These are phyloP conservation scores for Barnardius zonarius DNA, from an alignment of 2,113 vertebrate genomes.

Conservation along the genomic window DNA sequence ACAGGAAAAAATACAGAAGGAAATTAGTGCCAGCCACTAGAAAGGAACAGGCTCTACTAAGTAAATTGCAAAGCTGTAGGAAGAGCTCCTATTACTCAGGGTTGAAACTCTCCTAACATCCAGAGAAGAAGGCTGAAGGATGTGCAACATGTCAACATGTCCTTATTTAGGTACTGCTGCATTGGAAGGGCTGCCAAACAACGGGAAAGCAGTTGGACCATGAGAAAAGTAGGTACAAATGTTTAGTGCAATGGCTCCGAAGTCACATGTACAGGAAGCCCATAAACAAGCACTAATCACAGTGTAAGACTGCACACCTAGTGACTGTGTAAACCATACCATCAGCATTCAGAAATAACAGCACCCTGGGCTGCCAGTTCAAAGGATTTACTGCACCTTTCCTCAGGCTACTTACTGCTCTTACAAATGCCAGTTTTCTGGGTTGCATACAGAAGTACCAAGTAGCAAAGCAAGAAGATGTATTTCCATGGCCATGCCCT, in stretches of 20 bases:
- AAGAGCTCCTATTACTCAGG: not conserved
- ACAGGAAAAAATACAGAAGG: constrained; percentile 21
- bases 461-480: not conserved
- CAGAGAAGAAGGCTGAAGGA: not conserved
- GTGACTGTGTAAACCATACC: not conserved
- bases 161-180: constrained; percentile 13
- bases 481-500: not conserved
- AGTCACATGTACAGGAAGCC: not conserved
- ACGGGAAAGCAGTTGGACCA: not conserved
- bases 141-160: constrained; percentile 23
- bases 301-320: not conserved
- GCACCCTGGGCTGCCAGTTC: not conserved
- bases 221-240: not conserved
- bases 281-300: not conserved
- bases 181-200: not conserved
- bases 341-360: not conserved
- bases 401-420: not conserved
- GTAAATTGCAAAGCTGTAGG: not conserved
- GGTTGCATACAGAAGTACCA: not conserved
- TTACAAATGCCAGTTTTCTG: not conserved
- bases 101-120: not conserved
- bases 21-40: constrained; percentile 28
- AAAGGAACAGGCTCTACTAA: not conserved
- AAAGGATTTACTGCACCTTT: not conserved
- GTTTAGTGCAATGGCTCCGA: not conserved